phyloP scores from a whole-genome alignment of 1,140 invertebrate species.

The Drosophila lini region DNA sequence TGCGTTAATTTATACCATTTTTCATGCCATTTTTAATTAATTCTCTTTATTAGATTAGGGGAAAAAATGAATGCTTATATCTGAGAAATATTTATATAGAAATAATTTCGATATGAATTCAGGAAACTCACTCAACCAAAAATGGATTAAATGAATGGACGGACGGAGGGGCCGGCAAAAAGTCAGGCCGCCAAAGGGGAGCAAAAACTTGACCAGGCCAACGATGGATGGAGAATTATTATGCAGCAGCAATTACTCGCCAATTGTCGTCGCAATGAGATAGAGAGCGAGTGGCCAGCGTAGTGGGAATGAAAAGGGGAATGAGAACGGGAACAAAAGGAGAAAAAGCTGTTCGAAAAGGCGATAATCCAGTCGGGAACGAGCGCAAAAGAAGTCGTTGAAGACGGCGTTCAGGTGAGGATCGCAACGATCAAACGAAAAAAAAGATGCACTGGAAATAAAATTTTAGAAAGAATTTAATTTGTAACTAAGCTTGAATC shows the following conservation, averaged over 20 bases:
- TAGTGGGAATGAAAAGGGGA: constrained; percentile 11
- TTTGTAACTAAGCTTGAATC: not conserved
- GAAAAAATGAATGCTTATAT: constrained; percentile 21
- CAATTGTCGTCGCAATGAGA: constrained; percentile 71
- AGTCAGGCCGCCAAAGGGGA: constrained; percentile 32
- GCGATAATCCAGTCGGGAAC: constrained; percentile 67
- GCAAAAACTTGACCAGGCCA: constrained; percentile 72
- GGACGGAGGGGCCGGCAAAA: constrained; percentile 15
- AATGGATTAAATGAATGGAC: constrained; percentile 70
- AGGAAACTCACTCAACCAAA: constrained; percentile 62
- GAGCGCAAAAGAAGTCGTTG: constrained; percentile 18
- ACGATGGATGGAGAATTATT: constrained; percentile 64
- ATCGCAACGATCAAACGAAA: constrained; percentile 51
- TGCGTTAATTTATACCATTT: constrained; percentile 38
- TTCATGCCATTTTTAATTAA: constrained; percentile 50
- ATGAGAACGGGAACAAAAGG: constrained; percentile 28
- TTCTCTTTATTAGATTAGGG: constrained; percentile 56
- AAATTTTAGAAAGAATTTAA: too few relatives aligned
- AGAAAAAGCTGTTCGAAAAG: constrained; percentile 71
- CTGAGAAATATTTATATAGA: constrained; percentile 24
- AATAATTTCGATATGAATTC: constrained; percentile 35
- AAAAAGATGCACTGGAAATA: constrained; percentile 7
- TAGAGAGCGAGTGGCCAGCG: constrained; percentile 24
- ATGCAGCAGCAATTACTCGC: constrained; percentile 81
- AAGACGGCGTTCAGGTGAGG: constrained; percentile 11